Base-by-base conservation (phyloP, 2,113 vertebrate species). In the Aspidoscelis tigris region DNA sequence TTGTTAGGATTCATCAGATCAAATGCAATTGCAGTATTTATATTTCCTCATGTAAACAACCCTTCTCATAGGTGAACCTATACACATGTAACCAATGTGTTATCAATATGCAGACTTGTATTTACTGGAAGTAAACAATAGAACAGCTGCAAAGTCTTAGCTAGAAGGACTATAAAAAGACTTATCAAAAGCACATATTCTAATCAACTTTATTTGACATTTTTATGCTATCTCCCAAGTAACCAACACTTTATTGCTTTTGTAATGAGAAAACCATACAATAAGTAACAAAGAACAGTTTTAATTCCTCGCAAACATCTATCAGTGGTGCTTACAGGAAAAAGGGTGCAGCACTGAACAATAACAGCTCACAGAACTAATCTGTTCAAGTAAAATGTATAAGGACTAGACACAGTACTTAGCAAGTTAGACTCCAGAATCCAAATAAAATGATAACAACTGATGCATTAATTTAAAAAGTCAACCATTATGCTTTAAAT, bases 161-260 rank as follows among this genome's bases (percentile, higher is more conserved):
- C 55, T 16, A 58, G 7, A 58, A 12, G 10, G 55, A 14, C 18
- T 16, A 16, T 18, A 61, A 61, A 14, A 61, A 61, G 18, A 61
- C 14, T 22, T 39, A 82, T 16, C 74, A 75, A 65, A 82, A 76
- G 7, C 21, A n/a, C 0, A 6, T 2, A 8, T 87, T 84, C 73
- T 73, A n/a, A 89, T 18, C 73, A 92, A 89, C 61, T 72, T 96
- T 96, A 96, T 96, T 96, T 87, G 84, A 80, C 90, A 92, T 92
- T 86, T 61, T 86, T 89, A 39, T 7, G 24, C 53, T 53, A 84
- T 86, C 21, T 74, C 84, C 91, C 90, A 87, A 93, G 47, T 87
- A 94, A 50, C 91, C 93, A 88, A 94, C 90, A 85, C 87, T 91
- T 93, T 93, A 96, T 91, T 95, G 93, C 94, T 95, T 93, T 94